phyloP scores from a whole-genome alignment of 2,888 invertebrate species.

The Amblyteles armatorius region DNA sequence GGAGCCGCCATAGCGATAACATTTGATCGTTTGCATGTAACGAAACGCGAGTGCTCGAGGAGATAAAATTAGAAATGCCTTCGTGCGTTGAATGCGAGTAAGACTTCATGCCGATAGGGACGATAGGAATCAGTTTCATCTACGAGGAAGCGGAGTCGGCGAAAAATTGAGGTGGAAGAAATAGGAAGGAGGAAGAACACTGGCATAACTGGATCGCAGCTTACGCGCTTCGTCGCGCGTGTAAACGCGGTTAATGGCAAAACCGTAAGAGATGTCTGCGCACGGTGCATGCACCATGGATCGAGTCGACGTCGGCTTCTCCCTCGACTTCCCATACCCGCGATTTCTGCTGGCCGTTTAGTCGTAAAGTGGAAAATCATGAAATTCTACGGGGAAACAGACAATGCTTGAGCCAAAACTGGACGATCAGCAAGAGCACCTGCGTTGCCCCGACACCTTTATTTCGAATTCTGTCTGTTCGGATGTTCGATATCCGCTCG shows the following conservation, averaged over 20 bases:
- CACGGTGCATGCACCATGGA: slow-evolving; percentile 8
- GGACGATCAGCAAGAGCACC: too few species aligned
- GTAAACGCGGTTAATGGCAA: slow-evolving; percentile 76
- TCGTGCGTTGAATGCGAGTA: background rate
- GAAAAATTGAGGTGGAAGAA: slow-evolving; percentile 26
- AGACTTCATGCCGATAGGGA: background rate
- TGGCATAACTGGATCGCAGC: slow-evolving; percentile 66
- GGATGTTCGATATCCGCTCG: background rate
- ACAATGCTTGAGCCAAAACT: too few species aligned
- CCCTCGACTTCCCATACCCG: background rate
- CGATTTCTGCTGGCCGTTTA: background rate
- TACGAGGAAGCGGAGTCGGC: slow-evolving; percentile 19
- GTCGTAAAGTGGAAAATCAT: background rate
- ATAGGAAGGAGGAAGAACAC: slow-evolving; percentile 33
- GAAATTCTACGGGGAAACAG: background rate
- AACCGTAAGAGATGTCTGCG: slow-evolving; percentile 70
- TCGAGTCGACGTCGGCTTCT: background rate
- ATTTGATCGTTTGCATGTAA: too few species aligned
- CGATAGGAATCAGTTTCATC: background rate
- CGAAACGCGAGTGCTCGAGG: too few species aligned
- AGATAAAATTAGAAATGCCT: background rate
- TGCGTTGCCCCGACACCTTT: too few species aligned
- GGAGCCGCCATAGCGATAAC: too few species aligned
- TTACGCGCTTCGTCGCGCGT: slow-evolving; percentile 76
- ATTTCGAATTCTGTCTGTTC: background rate